Percentiles rank a stretch among this genome's conserved stretches.
Conservation (phyloP, 2,113 vertebrate species). For the Bubo scandiacus region DNA sequence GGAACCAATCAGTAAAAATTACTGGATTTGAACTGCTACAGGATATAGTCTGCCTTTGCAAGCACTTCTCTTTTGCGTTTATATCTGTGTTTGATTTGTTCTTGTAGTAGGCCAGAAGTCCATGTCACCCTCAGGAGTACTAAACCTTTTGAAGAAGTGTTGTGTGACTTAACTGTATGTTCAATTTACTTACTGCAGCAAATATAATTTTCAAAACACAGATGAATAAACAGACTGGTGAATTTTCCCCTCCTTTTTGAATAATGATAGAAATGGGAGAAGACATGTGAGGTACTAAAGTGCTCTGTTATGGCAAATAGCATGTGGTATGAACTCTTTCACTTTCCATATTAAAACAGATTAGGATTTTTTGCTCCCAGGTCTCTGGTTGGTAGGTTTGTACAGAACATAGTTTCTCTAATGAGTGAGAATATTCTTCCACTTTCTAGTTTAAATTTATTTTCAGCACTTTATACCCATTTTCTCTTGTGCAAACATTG, state of each 20-base stretch:
- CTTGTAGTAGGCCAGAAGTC: not conserved
- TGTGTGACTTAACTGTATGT: not conserved
- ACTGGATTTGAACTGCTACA: not conserved
- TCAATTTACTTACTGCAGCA: not conserved
- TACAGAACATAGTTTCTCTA: not conserved
- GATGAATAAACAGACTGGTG: not conserved
- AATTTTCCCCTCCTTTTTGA: not conserved
- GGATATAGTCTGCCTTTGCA: not conserved
- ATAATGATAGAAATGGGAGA: not conserved
- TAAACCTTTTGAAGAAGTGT: not conserved
- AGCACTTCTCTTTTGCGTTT: not conserved
- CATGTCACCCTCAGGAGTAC: not conserved
- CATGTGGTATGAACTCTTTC: not conserved
- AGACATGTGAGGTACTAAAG: not conserved
- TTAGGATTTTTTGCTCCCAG: not conserved
- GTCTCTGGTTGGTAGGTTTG: not conserved
- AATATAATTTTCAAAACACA: not conserved
- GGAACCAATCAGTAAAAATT: not conserved
- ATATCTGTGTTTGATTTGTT: not conserved
- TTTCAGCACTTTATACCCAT: not conserved
- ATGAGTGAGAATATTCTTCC: not conserved
- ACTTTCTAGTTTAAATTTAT: not conserved
- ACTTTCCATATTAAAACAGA: not conserved
- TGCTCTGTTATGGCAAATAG: not conserved
- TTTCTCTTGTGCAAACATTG: not conserved